phyloP scores from a whole-genome alignment of 2,113 vertebrate genomes.

The Paedocypris sp. region DNA sequence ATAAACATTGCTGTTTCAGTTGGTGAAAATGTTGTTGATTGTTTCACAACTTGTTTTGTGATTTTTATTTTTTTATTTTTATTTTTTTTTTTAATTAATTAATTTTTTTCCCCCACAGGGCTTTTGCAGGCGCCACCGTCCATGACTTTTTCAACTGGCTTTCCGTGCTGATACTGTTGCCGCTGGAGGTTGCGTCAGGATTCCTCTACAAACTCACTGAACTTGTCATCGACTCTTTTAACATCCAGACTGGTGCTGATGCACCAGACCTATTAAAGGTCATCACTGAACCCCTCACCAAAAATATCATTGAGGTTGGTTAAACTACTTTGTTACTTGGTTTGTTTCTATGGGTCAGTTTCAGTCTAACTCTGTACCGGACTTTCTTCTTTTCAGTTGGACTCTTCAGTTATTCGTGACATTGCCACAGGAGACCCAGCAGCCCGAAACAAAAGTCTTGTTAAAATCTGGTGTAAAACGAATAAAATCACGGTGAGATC shows the following conservation, averaged over 20 bases:
- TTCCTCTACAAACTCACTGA: conserved; percentile 75
- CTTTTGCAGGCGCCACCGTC: conserved; percentile 87
- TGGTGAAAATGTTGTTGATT: too few relatives aligned
- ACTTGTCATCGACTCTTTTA: conserved; percentile 69
- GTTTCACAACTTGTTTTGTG: too few relatives aligned
- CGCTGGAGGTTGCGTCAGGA: conserved; percentile 72
- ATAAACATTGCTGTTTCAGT: too few relatives aligned
- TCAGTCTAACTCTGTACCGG: not conserved
- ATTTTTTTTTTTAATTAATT: not conserved
- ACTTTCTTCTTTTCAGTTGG: conserved; percentile 61
- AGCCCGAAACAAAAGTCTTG: conserved; percentile 79
- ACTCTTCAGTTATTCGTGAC: conserved; percentile 75
- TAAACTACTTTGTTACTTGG: not conserved
- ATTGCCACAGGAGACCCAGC: conserved; percentile 69
- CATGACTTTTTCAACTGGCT: conserved; percentile 98
- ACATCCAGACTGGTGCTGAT: conserved; percentile 74
- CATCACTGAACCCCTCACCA: conserved; percentile 88
- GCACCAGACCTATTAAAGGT: conserved; percentile 86
- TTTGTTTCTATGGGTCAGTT: not conserved
- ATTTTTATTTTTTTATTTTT: not conserved
- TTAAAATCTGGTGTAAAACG: conserved; percentile 80
- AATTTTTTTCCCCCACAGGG: conserved; percentile 56
- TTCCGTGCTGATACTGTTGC: conserved; percentile 76
- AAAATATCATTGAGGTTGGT: conserved; percentile 82
- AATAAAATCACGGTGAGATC: conserved; percentile 59